Evolutionary conservation across 2,113 vertebrate species (phyloP), one percentile per base, ranked within the genome.

Genomic region (Lophochroa leadbeateri): DNA sequence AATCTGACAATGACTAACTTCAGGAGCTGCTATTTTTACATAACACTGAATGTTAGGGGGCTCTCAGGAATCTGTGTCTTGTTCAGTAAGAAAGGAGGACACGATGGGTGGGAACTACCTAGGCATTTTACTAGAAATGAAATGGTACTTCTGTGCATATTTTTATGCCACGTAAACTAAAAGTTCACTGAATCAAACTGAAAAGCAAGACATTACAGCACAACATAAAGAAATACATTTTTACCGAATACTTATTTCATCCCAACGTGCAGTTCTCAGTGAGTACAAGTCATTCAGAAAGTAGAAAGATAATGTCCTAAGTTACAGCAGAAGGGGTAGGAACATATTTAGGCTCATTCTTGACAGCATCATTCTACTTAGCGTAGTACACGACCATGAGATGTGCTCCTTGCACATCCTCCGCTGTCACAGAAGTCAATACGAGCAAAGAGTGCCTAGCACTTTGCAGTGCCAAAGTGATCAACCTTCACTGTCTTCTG

Each of bases 311-410:
- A 44, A 82, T 3, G 10, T 37, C 21, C 18, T 24, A 55, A 57
- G 43, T 58, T 81, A 44, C 8, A 88, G 61, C 25, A 68, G 27
- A 52, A 82, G 6, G 31, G 6, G 17, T 23, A 78, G 33, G 6
- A 75, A 75, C 35, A 29, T 4, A 17, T 53, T 90, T 47, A 65
- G 50, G n/a, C 8, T 79, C 29, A 43, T 21, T 72, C 41, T 50
- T 86, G 37, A 78, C 21, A 75, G 49, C 33, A 80, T 39, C 25
- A 43, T 77, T 57, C 71, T 28, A 74, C 43, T 71, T 39, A 31
- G 10, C 0, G 0, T 5, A 20, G 57, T 0, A 10, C 2, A 5
- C 52, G 50, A 88, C n/a, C 43, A 41, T 0, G 1, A 63, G 69
- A 71, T 0, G 0, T 8, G 16, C 33, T 86, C 80, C 63, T 52